A percentile compares a stretch with the other conserved stretches of the same genome.
These are phyloP conservation scores for Lasiurus borealis DNA, from an alignment of 2,113 vertebrate species.

Conservation along the genomic window DNA sequence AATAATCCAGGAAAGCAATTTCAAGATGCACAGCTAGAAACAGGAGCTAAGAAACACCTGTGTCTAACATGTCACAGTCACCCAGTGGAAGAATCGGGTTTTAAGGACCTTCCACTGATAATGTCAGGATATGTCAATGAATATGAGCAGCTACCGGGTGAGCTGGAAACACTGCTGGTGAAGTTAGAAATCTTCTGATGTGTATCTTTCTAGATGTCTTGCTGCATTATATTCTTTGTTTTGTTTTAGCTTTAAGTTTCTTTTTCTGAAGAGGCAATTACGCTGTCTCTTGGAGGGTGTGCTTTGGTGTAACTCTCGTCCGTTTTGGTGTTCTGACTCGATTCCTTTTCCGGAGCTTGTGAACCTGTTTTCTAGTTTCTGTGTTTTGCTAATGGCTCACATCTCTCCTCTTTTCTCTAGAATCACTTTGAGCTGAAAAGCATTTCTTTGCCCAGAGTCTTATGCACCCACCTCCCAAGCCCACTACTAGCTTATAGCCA, in stretches of 20 bases:
- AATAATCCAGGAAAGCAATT: conserved; percentile 64
- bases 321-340: neutral
- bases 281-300: neutral
- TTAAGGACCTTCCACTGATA: neutral
- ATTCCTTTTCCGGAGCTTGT: neutral
- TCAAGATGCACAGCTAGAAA: conserved; percentile 43
- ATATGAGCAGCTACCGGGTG: neutral
- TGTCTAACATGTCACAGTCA: neutral
- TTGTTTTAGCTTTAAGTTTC: too few relatives aligned
- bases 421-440: neutral
- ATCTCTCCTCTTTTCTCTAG: neutral
- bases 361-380: neutral
- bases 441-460: neutral
- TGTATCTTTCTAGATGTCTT: conserved; percentile 41
- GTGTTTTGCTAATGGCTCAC: neutral
- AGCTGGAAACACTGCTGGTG: conserved; percentile 32
- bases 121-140: neutral
- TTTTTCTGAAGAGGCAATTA: neutral
- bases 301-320: neutral
- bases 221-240: neutral
- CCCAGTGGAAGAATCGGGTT: neutral
- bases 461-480: neutral
- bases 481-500: neutral
- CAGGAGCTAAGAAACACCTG: neutral
- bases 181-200: neutral